Percentiles rank a stretch among this genome's conserved stretches.
Conservation (phyloP, 2,888 invertebrate species). For the Eupithecia inturbata region DNA sequence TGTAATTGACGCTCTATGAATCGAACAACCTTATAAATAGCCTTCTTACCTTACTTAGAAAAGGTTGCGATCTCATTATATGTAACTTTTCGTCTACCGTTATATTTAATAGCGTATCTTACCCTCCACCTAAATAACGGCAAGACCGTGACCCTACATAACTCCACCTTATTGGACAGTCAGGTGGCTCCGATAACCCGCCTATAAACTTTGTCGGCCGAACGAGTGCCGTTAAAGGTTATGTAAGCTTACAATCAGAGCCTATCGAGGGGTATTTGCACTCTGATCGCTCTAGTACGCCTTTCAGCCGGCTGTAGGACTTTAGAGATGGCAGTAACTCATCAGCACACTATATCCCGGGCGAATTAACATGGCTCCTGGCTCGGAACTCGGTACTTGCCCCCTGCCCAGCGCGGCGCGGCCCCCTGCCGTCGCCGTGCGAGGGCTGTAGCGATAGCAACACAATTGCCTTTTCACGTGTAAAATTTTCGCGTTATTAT, state of each 20-base stretch:
- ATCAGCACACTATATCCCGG: no score
- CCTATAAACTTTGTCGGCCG: conserved; percentile 18
- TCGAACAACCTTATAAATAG: not conserved
- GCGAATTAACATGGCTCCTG: no score
- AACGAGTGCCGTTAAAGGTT: conserved; percentile 5
- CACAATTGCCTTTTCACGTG: no score
- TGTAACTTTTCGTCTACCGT: not conserved
- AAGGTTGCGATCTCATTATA: not conserved
- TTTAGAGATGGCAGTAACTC: not conserved
- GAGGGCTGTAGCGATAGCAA: no score
- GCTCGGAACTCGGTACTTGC: no score
- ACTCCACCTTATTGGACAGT: conserved; percentile 32
- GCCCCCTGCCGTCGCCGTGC: no score
- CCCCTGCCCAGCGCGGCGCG: no score
- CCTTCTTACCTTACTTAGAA: not conserved
- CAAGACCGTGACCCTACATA: conserved; percentile 32
- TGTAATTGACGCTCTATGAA: not conserved
- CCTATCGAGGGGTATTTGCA: not conserved
- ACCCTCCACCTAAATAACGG: conserved; percentile 31
- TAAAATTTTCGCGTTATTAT: no score
- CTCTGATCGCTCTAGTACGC: not conserved
- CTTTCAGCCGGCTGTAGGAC: not conserved
- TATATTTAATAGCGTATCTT: conserved; percentile 3
- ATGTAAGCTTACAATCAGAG: conserved; percentile 6
- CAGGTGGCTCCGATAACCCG: conserved; percentile 19